Conservation (phyloP, 2,797 vertebrate species). For the Halcyon badia region DNA sequence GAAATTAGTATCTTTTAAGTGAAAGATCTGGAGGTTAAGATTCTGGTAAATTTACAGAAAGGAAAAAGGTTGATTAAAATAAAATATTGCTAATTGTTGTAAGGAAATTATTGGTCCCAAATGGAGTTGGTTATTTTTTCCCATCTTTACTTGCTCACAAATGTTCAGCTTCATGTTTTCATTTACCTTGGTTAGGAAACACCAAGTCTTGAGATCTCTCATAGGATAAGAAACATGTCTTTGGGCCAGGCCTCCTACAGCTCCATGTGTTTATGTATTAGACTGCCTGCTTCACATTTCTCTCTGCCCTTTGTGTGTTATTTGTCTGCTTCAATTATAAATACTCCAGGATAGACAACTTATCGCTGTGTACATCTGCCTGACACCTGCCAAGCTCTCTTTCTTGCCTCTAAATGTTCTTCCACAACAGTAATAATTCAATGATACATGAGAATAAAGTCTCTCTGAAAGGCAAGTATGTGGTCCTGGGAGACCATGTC, state of each 20-base stretch:
- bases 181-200: constrained; percentile 26
- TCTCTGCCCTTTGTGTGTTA: not conserved
- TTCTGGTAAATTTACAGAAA: not conserved
- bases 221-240: not conserved
- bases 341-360: not conserved
- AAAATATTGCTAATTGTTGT: not conserved
- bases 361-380: not conserved
- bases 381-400: not conserved
- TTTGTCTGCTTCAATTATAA: constrained; percentile 11
- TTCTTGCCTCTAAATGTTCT: not conserved
- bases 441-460: not conserved
- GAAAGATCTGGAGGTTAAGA: not conserved
- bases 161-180: not conserved
- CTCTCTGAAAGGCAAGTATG: not conserved
- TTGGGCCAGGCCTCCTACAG: not conserved
- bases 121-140: not conserved
- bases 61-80: not conserved
- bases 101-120: not conserved
- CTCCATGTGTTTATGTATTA: not conserved
- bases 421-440: not conserved
- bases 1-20: not conserved
- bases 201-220: not conserved
- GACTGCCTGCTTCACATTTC: not conserved
- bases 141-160: not conserved
- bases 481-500: not conserved